phyloP scores from a whole-genome alignment of 2,888 invertebrate genomes.

The Slavum lentiscoides region DNA sequence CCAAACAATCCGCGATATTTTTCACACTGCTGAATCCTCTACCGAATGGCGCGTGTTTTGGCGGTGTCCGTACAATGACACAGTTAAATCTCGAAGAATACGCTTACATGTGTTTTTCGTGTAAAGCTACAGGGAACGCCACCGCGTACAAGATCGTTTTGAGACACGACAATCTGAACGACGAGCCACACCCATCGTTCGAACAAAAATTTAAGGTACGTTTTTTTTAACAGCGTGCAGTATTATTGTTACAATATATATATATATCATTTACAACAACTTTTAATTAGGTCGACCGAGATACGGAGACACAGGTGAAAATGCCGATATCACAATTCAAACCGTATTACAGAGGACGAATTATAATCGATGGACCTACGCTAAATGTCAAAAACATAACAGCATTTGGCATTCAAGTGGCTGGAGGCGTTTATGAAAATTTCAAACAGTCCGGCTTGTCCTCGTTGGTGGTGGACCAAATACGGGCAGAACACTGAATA shows the following conservation, averaged over 20 bases:
- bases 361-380: conserved; percentile 63
- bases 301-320: conserved; percentile 63
- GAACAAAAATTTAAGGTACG: conserved; percentile 63
- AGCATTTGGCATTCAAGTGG: conserved; percentile 68
- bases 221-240: not conserved
- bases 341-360: conserved; percentile 67
- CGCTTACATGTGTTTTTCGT: not conserved
- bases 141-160: conserved; percentile 67
- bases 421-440: conserved; percentile 69
- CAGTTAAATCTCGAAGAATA: conserved; percentile 61
- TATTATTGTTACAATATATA: not conserved
- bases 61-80: conserved; percentile 65
- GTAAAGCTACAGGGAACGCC: conserved; percentile 65
- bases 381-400: conserved; percentile 66
- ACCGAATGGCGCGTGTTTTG: conserved; percentile 71
- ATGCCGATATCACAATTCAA: conserved; percentile 66
- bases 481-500: conserved; percentile 1
- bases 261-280: too few species aligned
- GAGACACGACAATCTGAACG: conserved; percentile 65
- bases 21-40: conserved; percentile 70
- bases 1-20: conserved; percentile 68
- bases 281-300: conserved; percentile 62
- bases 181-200: conserved; percentile 66
- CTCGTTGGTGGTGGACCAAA: conserved; percentile 66
- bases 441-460: conserved; percentile 69